Evolutionary conservation across 2,797 vertebrate species (phyloP).

Genomic region (Anniella stebbinsi): DNA sequence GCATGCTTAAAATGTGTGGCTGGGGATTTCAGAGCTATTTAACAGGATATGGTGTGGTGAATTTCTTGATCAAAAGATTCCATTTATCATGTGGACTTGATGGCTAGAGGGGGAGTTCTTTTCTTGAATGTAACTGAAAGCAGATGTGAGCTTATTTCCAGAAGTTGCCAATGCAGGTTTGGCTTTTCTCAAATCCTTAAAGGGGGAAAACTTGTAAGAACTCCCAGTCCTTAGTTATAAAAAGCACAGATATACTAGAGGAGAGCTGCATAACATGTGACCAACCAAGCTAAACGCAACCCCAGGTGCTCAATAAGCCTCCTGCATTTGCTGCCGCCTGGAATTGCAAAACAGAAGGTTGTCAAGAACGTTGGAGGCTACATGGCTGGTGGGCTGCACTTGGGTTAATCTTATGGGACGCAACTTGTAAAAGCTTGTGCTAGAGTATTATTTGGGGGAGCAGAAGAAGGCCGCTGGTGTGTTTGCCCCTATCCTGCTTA

Average conservation of each 20-base stretch:
- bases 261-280: neutral
- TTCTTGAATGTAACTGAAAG: neutral
- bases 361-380: neutral
- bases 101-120: neutral
- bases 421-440: neutral
- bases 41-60: fast-evolving
- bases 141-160: neutral
- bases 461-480: neutral
- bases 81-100: conserved; percentile 14
- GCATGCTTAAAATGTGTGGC: neutral
- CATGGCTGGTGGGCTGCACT: neutral
- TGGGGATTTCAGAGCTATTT: neutral
- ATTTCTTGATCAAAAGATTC: neutral
- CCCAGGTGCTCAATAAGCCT: neutral
- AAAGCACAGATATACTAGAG: neutral
- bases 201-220: neutral
- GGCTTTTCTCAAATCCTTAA: neutral
- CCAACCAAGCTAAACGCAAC: neutral
- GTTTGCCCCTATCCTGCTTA: neutral
- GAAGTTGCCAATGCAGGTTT: neutral
- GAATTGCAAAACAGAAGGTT: neutral
- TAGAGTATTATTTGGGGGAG: too few species aligned
- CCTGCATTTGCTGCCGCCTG: neutral
- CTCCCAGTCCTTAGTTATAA: fast-evolving
- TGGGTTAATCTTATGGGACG: neutral